Evolutionary conservation across 1,140 invertebrate species (phyloP), one percentile per base, ranked within the genome.

Genomic region (Anoplolepis gracilipes): DNA sequence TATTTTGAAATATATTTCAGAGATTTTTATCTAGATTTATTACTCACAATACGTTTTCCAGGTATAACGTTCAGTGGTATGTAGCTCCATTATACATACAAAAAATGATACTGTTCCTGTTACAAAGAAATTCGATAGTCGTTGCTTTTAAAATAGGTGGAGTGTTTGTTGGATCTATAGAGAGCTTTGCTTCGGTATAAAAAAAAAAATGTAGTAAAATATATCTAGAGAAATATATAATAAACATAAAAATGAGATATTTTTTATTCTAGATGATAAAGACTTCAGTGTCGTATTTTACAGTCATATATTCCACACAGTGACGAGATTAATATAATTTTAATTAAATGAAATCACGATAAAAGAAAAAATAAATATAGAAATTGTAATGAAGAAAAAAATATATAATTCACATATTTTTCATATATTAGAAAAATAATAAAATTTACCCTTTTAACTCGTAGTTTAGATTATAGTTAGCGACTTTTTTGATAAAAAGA

Each of bases 241-340:
- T 3, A 3, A 1, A 46, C n/a, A 46, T 46, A 36, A 4, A 42
- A 36, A 39, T 36, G 22, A 1, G 49, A 67, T 36, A 25, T 55
- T 13, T 33, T 75, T 10, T 4, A 0, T 72, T 55, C 1, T 13
- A 72, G 46, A 1, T 55, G 2, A 13, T 53, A 0, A 55, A 53
- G 2, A n/a, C 49, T 5, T 72, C 69, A 10, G 49, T 72, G 11
- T 55, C 69, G 33, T 72, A 72, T 11, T 72, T 72, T 53, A 72
- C 69, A 1, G 28, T 72, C 22, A 33, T 72, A 16, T 22, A 55
- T 55, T 72, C 69, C 36, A 55, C 49, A 28, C 46, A 11, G 1
- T 30, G 2, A 33, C n/a, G 30, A 72, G 7, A 0, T 1, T 39
- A 67, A n/a, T n/a, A n/a, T n/a, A n/a, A n/a, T n/a, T n/a, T n/a